Percentiles rank a stretch among this genome's conserved stretches.
Evolutionary conservation across 2,113 vertebrate species (phyloP).

Genomic region (Cynocephalus volans): DNA sequence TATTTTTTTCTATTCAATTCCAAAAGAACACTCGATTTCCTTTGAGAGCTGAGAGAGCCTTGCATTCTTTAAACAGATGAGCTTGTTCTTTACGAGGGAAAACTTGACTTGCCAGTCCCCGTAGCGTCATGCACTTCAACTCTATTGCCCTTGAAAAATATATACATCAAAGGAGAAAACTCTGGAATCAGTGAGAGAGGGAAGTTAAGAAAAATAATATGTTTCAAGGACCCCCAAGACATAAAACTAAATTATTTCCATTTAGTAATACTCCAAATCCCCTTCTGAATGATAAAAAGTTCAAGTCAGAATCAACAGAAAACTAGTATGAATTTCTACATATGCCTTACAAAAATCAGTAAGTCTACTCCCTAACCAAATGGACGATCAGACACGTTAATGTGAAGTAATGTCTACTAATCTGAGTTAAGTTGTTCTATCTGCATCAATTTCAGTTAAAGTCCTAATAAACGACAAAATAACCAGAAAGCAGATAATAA

Average conservation of each 20-base stretch:
- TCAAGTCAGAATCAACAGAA: constrained; percentile 8
- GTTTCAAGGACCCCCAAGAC: neutral
- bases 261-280: neutral
- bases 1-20: neutral
- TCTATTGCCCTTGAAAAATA: neutral
- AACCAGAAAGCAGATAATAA: neutral
- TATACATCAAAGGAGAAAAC: neutral
- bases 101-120: neutral
- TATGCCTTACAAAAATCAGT: neutral
- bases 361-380: neutral
- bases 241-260: neutral
- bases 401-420: neutral
- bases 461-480: neutral
- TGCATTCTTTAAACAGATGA: neutral
- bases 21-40: neutral
- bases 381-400: neutral
- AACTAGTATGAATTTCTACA: neutral
- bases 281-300: neutral
- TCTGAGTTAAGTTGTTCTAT: neutral
- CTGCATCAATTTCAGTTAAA: neutral
- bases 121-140: neutral
- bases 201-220: neutral
- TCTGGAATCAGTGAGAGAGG: neutral
- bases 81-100: neutral
- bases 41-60: neutral